A percentile compares a stretch with the other conserved stretches of the same genome.
phyloP scores from a whole-genome alignment of 2,888 invertebrate genomes.

The Crossocerus cetratus region DNA sequence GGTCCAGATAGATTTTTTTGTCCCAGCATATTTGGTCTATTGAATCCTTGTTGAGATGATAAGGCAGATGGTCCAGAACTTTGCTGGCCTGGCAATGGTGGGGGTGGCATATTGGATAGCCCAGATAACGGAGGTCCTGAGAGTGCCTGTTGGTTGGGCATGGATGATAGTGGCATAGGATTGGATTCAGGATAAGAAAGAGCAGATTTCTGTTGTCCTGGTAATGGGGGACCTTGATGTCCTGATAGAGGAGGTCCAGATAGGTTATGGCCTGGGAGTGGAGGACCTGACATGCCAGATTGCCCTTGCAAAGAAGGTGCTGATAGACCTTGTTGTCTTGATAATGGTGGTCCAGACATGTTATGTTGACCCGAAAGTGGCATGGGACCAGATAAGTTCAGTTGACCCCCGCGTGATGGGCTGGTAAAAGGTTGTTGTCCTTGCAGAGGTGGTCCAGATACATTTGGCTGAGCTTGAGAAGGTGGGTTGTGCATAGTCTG shows the following conservation, averaged over 20 bases:
- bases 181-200: neutral
- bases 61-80: neutral
- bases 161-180: conserved; percentile 19
- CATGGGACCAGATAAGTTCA: conserved; percentile 50
- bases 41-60: conserved; percentile 39
- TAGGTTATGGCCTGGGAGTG: conserved; percentile 4
- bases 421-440: conserved; percentile 34
- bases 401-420: conserved; percentile 42
- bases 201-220: conserved; percentile 15
- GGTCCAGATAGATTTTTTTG: conserved; percentile 64
- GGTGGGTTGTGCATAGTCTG: conserved; percentile 46
- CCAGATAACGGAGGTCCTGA: conserved; percentile 24
- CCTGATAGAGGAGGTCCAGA: conserved; percentile 49
- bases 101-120: conserved; percentile 23
- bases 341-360: conserved; percentile 46
- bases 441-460: conserved; percentile 45
- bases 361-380: conserved; percentile 38
- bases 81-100: neutral
- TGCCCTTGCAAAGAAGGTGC: conserved; percentile 61
- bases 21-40: conserved; percentile 54
- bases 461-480: conserved; percentile 46
- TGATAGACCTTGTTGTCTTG: conserved; percentile 60
- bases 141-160: conserved; percentile 31
- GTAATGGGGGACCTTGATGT: conserved; percentile 61
- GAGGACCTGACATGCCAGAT: conserved; percentile 12